Conservation (phyloP, 1,140 invertebrate genomes). For the Trichogramma pretiosum region DNA sequence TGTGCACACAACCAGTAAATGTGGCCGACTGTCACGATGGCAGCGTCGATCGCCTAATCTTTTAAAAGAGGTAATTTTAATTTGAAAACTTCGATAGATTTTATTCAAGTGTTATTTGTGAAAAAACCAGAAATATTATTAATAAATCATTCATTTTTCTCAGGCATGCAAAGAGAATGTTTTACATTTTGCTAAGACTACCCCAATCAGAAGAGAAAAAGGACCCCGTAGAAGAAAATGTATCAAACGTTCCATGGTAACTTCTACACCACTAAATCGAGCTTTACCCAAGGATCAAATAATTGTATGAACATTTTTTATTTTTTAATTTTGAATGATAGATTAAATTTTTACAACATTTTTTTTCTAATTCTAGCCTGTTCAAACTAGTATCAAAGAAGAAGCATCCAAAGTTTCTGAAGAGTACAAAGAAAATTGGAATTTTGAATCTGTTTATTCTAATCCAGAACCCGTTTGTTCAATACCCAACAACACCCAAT, state of each 20-base stretch:
- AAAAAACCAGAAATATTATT: too few species aligned
- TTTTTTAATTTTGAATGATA: background rate
- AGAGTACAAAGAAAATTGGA: conserved; percentile 45
- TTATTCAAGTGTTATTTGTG: too few species aligned
- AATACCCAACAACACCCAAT: conserved; percentile 24
- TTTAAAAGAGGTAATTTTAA: conserved; percentile 38
- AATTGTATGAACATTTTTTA: conserved; percentile 24
- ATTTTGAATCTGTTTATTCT: conserved; percentile 30
- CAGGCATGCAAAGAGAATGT: conserved; percentile 46
- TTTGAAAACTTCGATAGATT: conserved; percentile 3
- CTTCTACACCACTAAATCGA: conserved; percentile 39
- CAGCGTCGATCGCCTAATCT: conserved; percentile 36
- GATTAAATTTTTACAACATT: conserved; percentile 6
- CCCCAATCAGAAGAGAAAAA: conserved; percentile 35
- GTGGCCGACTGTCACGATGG: conserved; percentile 38
- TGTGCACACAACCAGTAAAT: conserved; percentile 36
- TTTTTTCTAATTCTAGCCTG: conserved; percentile 25
- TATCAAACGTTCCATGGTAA: conserved; percentile 42
- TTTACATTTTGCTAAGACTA: conserved; percentile 41
- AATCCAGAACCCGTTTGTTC: conserved; percentile 23
- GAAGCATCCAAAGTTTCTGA: conserved; percentile 34
- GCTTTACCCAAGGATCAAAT: conserved; percentile 31
- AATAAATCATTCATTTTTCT: background rate
- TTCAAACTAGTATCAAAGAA: conserved; percentile 27
- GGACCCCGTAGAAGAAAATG: conserved; percentile 39